Conservation (phyloP, 2,888 invertebrate genomes). For the Diloba caeruleocephala region DNA sequence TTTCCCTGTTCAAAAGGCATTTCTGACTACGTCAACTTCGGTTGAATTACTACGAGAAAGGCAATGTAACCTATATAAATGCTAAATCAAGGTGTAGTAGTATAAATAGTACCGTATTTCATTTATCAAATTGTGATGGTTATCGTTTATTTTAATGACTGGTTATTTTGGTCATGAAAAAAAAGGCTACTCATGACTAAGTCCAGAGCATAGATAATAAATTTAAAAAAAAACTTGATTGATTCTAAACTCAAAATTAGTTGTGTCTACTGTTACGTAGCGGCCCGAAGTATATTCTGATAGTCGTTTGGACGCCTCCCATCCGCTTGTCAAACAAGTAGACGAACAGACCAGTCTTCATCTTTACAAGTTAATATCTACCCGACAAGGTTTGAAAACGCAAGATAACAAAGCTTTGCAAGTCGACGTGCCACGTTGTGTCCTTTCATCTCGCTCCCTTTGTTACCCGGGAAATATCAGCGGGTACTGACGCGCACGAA, state of each 20-base stretch:
- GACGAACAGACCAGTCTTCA: conserved; percentile 18
- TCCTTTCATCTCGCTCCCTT: conserved; percentile 48
- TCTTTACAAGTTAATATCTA: conserved; percentile 39
- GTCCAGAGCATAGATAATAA: too few species aligned
- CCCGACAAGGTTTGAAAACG: conserved; percentile 29
- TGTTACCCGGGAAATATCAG: conserved; percentile 39
- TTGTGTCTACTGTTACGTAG: too few species aligned
- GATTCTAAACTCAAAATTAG: too few species aligned
- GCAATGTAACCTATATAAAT: too few species aligned
- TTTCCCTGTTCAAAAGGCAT: conserved; percentile 47
- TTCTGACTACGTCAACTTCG: conserved; percentile 12
- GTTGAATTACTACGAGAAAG: not conserved
- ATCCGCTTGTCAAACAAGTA: conserved; percentile 27
- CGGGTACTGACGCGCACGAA: conserved; percentile 22
- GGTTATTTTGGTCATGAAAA: too few species aligned
- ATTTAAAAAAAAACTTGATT: too few species aligned
- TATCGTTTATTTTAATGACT: too few species aligned
- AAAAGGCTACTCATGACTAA: too few species aligned
- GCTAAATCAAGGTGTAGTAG: too few species aligned
- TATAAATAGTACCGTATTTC: too few species aligned
- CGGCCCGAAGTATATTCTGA: too few species aligned
- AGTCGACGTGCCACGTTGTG: conserved; percentile 9
- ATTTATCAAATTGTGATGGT: too few species aligned
- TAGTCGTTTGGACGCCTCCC: conserved; percentile 15
- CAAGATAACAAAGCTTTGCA: conserved; percentile 50